Percentiles rank a stretch among this genome's conserved stretches.
phyloP scores from a whole-genome alignment of 2,113 vertebrate genomes.

The Ceyx margarethae region DNA sequence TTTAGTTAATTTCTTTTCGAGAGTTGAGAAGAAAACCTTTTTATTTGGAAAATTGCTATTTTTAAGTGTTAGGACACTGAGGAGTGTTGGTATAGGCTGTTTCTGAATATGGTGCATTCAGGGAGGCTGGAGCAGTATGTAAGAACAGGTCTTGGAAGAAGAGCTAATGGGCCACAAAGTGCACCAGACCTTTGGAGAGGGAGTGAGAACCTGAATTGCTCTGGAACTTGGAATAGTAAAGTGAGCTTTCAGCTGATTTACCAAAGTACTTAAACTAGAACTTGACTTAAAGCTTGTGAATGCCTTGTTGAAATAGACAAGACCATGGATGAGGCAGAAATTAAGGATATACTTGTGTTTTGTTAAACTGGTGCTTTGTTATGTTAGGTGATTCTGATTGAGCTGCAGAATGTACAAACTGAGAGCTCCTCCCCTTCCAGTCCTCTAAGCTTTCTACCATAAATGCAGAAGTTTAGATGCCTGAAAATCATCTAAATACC shows the following conservation, averaged over 20 bases:
- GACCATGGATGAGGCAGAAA: neutral
- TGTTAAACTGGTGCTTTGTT: neutral
- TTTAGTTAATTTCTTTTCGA: neutral
- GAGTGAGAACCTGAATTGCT: neutral
- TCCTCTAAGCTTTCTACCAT: neutral
- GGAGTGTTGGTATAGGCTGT: neutral
- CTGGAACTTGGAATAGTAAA: neutral
- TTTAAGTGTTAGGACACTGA: neutral
- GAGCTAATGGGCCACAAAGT: neutral
- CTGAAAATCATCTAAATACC: neutral
- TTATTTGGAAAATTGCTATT: neutral
- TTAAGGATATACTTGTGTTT: neutral
- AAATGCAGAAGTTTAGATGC: neutral
- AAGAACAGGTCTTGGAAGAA: neutral
- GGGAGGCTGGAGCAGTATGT: neutral
- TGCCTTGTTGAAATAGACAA: neutral
- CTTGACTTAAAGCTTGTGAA: neutral
- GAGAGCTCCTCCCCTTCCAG: neutral
- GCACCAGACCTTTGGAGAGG: rapidly evolving
- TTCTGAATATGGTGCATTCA: rapidly evolving
- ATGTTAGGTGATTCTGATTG: neutral
- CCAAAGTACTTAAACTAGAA: neutral
- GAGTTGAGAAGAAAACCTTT: neutral
- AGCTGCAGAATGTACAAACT: neutral
- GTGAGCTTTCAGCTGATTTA: neutral